Conservation (phyloP, 2,797 vertebrate genomes). For the Sebastes jordani region DNA sequence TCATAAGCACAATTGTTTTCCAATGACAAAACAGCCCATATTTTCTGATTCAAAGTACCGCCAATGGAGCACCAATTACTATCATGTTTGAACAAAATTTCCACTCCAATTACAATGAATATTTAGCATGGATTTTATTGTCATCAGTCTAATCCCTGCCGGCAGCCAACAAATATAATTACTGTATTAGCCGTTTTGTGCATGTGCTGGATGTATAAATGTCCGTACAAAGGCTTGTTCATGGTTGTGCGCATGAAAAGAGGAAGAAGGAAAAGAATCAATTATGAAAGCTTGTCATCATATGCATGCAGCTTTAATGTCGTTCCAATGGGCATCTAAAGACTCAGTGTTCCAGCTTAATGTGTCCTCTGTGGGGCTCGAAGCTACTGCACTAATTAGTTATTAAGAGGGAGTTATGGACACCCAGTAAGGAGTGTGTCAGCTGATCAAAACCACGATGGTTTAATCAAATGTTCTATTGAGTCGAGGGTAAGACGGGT, state of each 20-base stretch:
- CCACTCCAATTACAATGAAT: conserved; percentile 59
- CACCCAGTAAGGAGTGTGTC: conserved; percentile 31
- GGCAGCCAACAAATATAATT: conserved; percentile 70
- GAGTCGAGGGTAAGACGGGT: not conserved
- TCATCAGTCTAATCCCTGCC: conserved; percentile 68
- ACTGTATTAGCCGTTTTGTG: conserved; percentile 55
- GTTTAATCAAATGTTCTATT: conserved; percentile 19
- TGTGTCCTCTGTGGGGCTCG: conserved; percentile 48
- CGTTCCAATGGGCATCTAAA: conserved; percentile 46
- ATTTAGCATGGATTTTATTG: conserved; percentile 63
- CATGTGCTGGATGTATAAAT: conserved; percentile 18
- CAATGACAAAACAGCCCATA: not conserved
- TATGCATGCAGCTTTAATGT: conserved; percentile 60
- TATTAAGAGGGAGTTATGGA: conserved; percentile 35
- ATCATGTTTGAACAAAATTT: conserved; percentile 56
- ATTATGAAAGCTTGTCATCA: conserved; percentile 68
- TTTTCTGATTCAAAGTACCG: conserved; percentile 9
- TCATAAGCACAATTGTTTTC: not conserved
- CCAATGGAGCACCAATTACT: conserved; percentile 27
- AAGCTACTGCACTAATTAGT: conserved; percentile 51
- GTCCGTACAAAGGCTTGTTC: conserved; percentile 23
- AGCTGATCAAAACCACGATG: conserved; percentile 37
- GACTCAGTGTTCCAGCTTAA: conserved; percentile 38
- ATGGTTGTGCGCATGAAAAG: conserved; percentile 4
- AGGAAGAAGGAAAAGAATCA: conserved; percentile 52